Conservation (phyloP, 2,113 vertebrate genomes). For the Cygnus buccinator region DNA sequence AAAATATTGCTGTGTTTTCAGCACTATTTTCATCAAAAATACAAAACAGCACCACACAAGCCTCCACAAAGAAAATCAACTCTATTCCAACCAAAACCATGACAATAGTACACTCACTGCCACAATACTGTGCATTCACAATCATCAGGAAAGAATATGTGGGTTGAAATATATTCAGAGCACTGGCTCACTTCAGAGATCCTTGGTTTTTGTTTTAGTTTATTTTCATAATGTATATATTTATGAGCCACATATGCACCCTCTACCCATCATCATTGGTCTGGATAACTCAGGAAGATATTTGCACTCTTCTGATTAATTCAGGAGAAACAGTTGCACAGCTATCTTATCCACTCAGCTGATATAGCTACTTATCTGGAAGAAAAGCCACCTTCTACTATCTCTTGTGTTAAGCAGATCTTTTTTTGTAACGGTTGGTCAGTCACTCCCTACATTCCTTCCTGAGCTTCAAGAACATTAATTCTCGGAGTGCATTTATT, state of each 20-base stretch:
- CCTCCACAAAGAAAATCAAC: too few species aligned
- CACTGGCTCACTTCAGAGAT: neutral
- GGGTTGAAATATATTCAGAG: neutral
- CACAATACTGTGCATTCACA: neutral
- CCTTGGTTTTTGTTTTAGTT: neutral
- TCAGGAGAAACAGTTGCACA: neutral
- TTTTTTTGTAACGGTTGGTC: neutral
- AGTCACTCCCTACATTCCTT: neutral
- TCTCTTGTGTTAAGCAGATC: neutral
- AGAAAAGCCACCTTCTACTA: neutral
- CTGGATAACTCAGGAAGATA: neutral
- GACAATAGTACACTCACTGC: neutral
- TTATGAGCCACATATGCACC: too few species aligned
- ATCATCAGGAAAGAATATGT: neutral
- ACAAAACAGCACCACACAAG: too few species aligned
- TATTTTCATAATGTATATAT: neutral
- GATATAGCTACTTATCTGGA: neutral
- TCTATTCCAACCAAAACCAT: too few species aligned
- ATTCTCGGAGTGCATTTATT: neutral
- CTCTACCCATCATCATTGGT: neutral
- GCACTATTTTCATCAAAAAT: too few species aligned
- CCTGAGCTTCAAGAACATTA: too few species aligned
- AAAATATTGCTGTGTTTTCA: too few species aligned
- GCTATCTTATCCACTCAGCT: neutral
- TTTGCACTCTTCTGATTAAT: neutral